phyloP scores from a whole-genome alignment of 2,113 vertebrate species.

The Nipponia nippon region DNA sequence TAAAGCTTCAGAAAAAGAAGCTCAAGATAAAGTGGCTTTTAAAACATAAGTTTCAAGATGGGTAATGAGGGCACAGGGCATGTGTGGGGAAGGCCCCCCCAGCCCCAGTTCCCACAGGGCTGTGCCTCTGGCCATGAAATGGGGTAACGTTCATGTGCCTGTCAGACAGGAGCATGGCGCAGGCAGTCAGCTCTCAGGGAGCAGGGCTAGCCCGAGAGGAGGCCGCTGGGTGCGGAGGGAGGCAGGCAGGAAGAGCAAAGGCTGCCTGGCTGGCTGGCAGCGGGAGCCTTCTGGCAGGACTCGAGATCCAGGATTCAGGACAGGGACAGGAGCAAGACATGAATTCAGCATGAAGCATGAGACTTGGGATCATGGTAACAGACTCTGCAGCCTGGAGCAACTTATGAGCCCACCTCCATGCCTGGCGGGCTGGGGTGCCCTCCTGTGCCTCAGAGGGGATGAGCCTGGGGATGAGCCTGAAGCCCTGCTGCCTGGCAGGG shows the following conservation, averaged over 20 bases:
- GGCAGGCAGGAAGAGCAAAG: not conserved
- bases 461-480: not conserved
- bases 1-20: not conserved
- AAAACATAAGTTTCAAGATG: not conserved
- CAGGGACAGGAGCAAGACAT: not conserved
- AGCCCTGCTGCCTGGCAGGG: not conserved
- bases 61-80: not conserved
- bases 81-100: not conserved
- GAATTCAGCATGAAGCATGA: not conserved
- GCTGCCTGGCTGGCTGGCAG: not conserved
- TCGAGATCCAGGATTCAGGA: not conserved
- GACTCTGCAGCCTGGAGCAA: not conserved
- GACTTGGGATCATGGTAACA: too few species aligned
- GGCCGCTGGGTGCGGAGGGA: accelerated
- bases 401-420: accelerated
- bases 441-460: accelerated
- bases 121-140: not conserved
- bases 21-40: not conserved
- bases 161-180: accelerated
- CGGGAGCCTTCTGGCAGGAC: not conserved
- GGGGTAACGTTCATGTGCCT: accelerated
- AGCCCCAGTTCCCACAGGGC: not conserved
- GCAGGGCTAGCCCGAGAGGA: not conserved
- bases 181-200: accelerated
- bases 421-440: accelerated